Conservation (phyloP, 2,888 invertebrate species). For the Meteorus colon region DNA sequence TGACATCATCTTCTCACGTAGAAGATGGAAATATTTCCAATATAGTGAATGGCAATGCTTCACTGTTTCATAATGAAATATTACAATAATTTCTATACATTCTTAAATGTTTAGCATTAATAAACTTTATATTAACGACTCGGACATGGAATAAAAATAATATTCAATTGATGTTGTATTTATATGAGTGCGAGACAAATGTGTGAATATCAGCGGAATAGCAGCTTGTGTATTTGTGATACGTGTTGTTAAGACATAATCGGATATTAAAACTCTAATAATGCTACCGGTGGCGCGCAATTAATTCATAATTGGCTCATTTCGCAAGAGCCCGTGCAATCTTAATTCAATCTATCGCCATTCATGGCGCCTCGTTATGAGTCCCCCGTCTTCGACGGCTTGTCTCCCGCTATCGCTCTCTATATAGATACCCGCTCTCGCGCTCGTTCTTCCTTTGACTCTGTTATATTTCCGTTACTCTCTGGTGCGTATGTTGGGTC, state of each 20-base stretch:
- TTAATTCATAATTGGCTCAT: slow-evolving; percentile 73
- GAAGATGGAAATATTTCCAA: too few relatives aligned
- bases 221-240: slow-evolving; percentile 53
- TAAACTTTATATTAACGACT: neutral
- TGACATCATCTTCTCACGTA: too few relatives aligned
- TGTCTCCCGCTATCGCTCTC: slow-evolving; percentile 49
- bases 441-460: slow-evolving; percentile 32
- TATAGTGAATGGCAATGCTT: neutral
- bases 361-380: slow-evolving; percentile 67
- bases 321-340: slow-evolving; percentile 68
- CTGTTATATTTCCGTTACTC: neutral
- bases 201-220: slow-evolving; percentile 35
- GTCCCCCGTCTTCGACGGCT: slow-evolving; percentile 57
- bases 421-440: slow-evolving; percentile 51
- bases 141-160: neutral
- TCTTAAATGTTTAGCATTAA: neutral
- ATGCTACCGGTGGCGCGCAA: slow-evolving; percentile 67
- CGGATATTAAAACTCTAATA: slow-evolving; percentile 69
- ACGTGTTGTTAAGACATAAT: slow-evolving; percentile 70
- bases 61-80: too few relatives aligned
- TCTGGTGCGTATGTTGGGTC: neutral
- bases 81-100: neutral
- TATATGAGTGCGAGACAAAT: neutral
- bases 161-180: slow-evolving; percentile 18
- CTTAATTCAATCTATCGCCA: slow-evolving; percentile 73